Conservation (phyloP, 1,140 invertebrate genomes). For the Archegozetes longisetosus region DNA sequence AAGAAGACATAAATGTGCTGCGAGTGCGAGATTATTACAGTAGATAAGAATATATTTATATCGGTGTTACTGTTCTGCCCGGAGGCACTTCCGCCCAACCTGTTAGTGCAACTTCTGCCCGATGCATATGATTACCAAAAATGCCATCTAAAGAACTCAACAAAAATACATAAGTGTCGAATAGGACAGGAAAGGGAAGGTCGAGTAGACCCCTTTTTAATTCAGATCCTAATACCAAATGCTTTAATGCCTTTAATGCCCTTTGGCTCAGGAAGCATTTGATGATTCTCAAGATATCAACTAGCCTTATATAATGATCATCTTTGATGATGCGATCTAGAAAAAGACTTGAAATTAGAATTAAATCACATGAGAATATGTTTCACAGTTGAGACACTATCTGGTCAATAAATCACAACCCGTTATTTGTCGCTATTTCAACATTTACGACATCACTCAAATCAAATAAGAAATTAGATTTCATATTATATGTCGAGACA, state of each 20-base stretch:
- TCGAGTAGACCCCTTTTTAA: background rate
- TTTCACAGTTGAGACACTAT: background rate
- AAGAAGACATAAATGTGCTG: background rate
- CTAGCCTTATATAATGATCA: too few species aligned
- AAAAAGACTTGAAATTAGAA: background rate
- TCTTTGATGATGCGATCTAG: too few species aligned
- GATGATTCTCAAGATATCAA: background rate
- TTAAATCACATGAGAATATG: background rate
- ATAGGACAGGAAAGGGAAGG: background rate
- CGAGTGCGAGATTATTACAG: background rate
- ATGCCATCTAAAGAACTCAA: background rate
- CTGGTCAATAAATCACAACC: background rate
- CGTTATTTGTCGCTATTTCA: background rate
- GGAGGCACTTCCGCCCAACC: background rate
- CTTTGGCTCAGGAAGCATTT: background rate
- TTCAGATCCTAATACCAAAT: too few species aligned
- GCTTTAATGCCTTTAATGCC: background rate
- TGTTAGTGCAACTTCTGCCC: background rate
- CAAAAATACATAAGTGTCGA: background rate
- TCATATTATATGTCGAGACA: too few species aligned
- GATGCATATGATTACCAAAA: background rate
- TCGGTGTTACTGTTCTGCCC: background rate
- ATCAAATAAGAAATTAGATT: too few species aligned
- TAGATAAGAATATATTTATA: background rate
- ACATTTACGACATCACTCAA: too few species aligned